Evolutionary conservation across 2,888 invertebrate species (phyloP), one percentile per base, ranked within the genome.

Genomic region (Melieria picta): DNA sequence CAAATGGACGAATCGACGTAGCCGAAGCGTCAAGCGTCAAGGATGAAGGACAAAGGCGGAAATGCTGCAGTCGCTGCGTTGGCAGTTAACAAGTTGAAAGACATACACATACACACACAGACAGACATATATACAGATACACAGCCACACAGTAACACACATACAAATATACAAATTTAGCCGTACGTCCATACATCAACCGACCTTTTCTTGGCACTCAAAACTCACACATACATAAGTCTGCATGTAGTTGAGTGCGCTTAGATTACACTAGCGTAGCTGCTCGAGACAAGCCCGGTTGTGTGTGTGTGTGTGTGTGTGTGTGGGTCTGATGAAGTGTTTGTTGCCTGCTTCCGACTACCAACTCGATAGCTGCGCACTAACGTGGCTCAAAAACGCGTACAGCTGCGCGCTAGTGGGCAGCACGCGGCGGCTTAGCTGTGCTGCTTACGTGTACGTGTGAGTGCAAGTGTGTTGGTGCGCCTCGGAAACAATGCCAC

Each of bases 401-500:
- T 30, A 30, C 30, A 30, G 30, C 30, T 30, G 30, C 30, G 30
- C 2, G 30, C 30, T 30, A 30, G 30, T 30, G 30, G 30, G 30
- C 30, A 30, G 30, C 3, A 30, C 30, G 30, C 30, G 30, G 30
- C 30, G 30, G 3, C 30, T 30, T 30, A 30, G 30, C 30, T 30
- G 30, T 30, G 30, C 30, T 30, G 30, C 2, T 1, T 30, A 2
- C 30, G 30, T 30, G 52, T 52, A 52, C 1, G 52, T 7, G 6
- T 13, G 11, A 7, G 43, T 52, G 52, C n/a, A 43, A 50, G 43
- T 52, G 52, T 52, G 13, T 52, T 52, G 11, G 7, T 52, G 9
- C 52, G 11, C 9, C 7, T 13, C 13, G n/a, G 64, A 64, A 64
- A 64, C 64, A 65, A 65, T 42, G 43, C 45, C 55, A 65, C 52